Evolutionary conservation across 2,113 vertebrate species (phyloP).

Genomic region (Chlamydotis undulata): DNA sequence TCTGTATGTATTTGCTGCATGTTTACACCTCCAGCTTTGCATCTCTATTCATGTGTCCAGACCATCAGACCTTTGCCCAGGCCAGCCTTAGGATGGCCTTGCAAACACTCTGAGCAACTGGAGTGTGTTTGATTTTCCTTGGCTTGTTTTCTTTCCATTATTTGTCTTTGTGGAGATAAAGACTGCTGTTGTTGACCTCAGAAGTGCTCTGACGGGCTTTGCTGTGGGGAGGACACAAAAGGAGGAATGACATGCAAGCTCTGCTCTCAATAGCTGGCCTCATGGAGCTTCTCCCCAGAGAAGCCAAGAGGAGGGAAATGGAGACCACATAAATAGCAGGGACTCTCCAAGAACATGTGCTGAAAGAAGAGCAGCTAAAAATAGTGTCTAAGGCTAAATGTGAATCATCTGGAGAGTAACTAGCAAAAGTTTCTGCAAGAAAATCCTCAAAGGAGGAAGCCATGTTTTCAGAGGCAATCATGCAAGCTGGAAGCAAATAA

Average conservation of each 20-base stretch:
- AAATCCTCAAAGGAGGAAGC: slow-evolving; percentile 7
- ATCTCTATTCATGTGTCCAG: neutral
- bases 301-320: neutral
- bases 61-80: slow-evolving; percentile 28
- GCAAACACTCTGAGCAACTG: neutral
- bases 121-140: slow-evolving; percentile 20
- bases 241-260: neutral
- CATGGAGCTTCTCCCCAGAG: neutral
- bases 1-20: neutral
- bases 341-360: slow-evolving; percentile 12
- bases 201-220: neutral
- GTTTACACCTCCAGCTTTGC: neutral
- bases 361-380: slow-evolving; percentile 39
- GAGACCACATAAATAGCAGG: neutral
- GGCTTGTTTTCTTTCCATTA: slow-evolving; percentile 41
- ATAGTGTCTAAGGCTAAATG: slow-evolving; percentile 19
- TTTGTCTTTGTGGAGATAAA: neutral
- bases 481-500: neutral
- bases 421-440: neutral
- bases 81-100: neutral
- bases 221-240: neutral
- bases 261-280: neutral
- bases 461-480: neutral
- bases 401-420: slow-evolving; percentile 34
- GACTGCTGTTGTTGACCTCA: neutral